phyloP scores from a whole-genome alignment of 2,113 vertebrate species.

The Silurus glanis region DNA sequence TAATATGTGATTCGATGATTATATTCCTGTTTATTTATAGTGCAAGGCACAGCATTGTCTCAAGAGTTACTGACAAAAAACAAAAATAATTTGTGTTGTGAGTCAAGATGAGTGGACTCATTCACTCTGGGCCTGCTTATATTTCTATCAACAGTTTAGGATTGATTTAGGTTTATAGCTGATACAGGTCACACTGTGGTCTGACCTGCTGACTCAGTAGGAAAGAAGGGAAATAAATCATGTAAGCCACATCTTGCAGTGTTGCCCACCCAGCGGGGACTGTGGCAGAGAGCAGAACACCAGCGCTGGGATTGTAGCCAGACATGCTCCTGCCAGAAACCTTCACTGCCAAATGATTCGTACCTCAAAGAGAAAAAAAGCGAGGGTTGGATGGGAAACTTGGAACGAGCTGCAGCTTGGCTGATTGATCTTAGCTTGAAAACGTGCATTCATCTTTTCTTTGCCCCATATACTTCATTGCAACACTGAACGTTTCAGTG shows the following conservation, averaged over 20 bases:
- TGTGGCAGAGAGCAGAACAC: conserved; percentile 18
- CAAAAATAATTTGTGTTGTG: conserved; percentile 21
- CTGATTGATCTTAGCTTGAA: conserved; percentile 30
- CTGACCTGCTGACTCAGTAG: conserved; percentile 55
- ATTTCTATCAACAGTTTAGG: conserved; percentile 43
- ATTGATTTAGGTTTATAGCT: conserved; percentile 28
- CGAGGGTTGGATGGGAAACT: conserved; percentile 37
- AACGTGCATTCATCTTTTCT: conserved; percentile 16
- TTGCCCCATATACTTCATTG: conserved; percentile 9
- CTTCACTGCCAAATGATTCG: conserved; percentile 28
- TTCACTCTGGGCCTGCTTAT: conserved; percentile 28
- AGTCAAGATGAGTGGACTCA: conserved; percentile 32
- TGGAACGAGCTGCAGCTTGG: conserved; percentile 21
- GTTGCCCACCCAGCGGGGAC: conserved; percentile 44
- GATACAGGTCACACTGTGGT: conserved; percentile 48
- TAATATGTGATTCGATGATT: not conserved
- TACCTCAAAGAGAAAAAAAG: conserved; percentile 25
- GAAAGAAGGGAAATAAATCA: conserved; percentile 51
- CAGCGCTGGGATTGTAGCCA: conserved; percentile 30
- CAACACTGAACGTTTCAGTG: conserved; percentile 17
- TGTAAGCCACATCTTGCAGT: conserved; percentile 43
- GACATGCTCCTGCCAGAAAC: conserved; percentile 6
- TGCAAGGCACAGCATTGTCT: not conserved
- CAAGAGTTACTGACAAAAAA: not conserved
- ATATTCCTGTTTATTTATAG: not conserved